Percentiles rank a stretch among this genome's conserved stretches.
These are phyloP conservation scores for Trematomus loennbergii DNA, from an alignment of 2,113 vertebrate species.

Conservation along the genomic window DNA sequence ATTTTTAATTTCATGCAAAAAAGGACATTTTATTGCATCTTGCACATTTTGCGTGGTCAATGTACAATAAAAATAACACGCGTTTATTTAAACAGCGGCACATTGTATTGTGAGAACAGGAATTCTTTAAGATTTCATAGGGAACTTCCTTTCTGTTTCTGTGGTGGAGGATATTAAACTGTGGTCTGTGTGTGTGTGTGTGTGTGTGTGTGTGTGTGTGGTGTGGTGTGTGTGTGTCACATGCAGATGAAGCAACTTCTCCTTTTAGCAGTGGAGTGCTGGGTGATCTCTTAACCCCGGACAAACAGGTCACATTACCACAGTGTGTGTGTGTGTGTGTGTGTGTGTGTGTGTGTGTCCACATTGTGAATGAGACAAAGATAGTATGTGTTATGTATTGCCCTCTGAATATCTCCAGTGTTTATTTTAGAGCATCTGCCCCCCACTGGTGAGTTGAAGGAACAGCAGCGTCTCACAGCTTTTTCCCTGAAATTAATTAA, in stretches of 20 bases:
- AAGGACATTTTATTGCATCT: no score
- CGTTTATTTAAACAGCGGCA: no score
- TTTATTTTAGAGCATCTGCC: constrained; percentile 21
- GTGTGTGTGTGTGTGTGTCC: no score
- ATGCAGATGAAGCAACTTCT: constrained; percentile 52
- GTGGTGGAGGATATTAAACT: no score
- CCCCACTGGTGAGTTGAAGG: neutral
- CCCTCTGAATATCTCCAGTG: neutral
- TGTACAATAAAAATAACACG: no score
- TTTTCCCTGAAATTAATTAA: no score
- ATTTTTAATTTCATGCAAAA: no score
- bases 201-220: neutral
- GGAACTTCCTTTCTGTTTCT: no score
- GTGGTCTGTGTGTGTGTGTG: neutral
- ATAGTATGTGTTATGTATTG: neutral
- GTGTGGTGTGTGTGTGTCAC: constrained; percentile 37
- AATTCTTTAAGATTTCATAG: no score
- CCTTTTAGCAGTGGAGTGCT: constrained; percentile 44
- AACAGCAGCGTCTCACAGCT: neutral
- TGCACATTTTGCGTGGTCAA: no score
- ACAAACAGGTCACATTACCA: constrained; percentile 44
- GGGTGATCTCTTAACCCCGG: constrained; percentile 21
- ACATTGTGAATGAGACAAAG: constrained; percentile 14
- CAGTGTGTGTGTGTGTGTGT: neutral
- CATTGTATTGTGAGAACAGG: no score